phyloP scores from a whole-genome alignment of 2,113 vertebrate species.

The Struthio camelus region DNA sequence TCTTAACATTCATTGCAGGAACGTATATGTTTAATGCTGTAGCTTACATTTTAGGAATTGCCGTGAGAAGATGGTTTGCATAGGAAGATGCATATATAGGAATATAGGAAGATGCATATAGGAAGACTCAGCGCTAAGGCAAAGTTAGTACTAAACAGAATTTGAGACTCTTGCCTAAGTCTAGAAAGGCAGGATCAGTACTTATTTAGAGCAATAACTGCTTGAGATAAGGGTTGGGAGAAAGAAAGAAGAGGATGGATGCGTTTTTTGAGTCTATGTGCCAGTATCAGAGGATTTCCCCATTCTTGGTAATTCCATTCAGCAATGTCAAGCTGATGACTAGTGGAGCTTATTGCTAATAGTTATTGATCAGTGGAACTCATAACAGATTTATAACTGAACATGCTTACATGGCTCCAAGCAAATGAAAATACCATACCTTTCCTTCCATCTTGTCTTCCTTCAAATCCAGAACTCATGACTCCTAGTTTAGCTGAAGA shows the following conservation, averaged over 20 bases:
- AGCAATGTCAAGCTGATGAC: not conserved
- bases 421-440: not conserved
- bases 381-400: constrained; percentile 18
- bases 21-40: not conserved
- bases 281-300: not conserved
- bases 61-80: not conserved
- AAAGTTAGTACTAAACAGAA: not conserved
- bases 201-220: not conserved
- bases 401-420: not conserved
- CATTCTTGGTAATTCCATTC: not conserved
- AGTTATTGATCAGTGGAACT: constrained; percentile 19
- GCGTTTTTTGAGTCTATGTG: not conserved
- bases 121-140: not conserved
- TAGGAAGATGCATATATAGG: too few relatives aligned
- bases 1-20: not conserved
- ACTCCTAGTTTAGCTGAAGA: not conserved
- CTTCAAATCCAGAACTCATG: not conserved
- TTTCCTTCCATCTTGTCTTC: not conserved
- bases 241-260: not conserved
- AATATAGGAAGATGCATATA: not conserved
- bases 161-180: not conserved
- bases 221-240: not conserved
- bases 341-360: constrained; percentile 5
- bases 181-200: not conserved
- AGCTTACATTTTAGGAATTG: not conserved